A percentile compares a stretch with the other conserved stretches of the same genome.
phyloP scores from a whole-genome alignment of 2,113 vertebrate species.

The Barbus barbus region DNA sequence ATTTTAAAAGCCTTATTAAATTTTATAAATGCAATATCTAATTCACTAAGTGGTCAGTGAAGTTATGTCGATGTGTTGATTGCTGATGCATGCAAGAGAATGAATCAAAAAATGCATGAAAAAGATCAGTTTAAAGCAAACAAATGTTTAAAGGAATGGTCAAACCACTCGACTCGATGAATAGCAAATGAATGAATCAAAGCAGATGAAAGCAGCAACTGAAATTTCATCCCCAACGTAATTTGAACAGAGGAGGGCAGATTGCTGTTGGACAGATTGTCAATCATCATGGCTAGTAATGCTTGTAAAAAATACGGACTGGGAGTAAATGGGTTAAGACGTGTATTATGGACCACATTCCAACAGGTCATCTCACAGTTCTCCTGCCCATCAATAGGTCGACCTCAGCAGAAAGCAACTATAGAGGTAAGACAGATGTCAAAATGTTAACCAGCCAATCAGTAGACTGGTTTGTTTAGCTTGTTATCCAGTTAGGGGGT shows the following conservation, averaged over 20 bases:
- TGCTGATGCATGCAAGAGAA: neutral
- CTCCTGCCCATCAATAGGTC: neutral
- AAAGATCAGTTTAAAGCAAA: neutral
- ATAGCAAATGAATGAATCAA: neutral
- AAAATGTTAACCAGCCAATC: constrained; percentile 46
- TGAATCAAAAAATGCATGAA: constrained; percentile 1
- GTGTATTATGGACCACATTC: neutral
- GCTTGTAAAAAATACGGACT: neutral
- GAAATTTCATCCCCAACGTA: neutral
- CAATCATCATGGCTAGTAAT: neutral
- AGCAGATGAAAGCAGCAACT: neutral
- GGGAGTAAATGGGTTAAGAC: neutral
- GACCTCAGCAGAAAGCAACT: neutral
- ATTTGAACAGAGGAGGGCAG: neutral
- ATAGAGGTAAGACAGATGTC: constrained; percentile 40
- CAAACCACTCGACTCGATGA: neutral
- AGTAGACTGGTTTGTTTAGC: constrained; percentile 41
- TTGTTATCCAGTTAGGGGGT: constrained; percentile 15
- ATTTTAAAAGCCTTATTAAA: neutral
- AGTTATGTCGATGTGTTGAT: neutral
- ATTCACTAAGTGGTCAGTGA: neutral
- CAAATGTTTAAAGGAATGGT: neutral
- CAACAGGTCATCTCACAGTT: neutral
- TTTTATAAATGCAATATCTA: neutral
- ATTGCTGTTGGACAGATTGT: neutral